These are phyloP conservation scores for Aspidiotus rigidus DNA, from an alignment of 2,888 invertebrate genomes.

Conservation along the genomic window DNA sequence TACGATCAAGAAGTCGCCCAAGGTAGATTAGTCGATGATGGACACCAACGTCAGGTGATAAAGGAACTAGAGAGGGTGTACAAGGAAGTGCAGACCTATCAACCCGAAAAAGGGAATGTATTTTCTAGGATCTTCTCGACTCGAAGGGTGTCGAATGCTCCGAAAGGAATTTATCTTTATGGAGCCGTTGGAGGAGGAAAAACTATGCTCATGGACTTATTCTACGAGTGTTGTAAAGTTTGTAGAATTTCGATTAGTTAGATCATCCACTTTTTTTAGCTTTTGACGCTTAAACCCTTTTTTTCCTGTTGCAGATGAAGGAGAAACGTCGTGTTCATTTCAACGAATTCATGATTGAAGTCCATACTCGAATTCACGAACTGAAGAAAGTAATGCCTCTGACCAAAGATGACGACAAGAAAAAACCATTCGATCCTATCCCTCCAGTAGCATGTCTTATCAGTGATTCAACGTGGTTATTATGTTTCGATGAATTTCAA, in stretches of 20 bases:
- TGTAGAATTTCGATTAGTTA: not conserved
- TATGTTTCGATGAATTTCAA: slow-evolving; percentile 98
- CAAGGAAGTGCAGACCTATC: slow-evolving; percentile 53
- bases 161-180: slow-evolving; percentile 76
- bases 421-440: slow-evolving; percentile 82
- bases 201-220: slow-evolving; percentile 98
- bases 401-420: slow-evolving; percentile 49
- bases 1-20: slow-evolving; percentile 30
- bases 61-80: slow-evolving; percentile 61
- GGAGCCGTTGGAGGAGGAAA: slow-evolving; percentile 94
- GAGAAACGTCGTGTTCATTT: slow-evolving; percentile 64
- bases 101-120: slow-evolving; percentile 46
- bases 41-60: slow-evolving; percentile 62
- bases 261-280: not conserved
- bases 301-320: slow-evolving; percentile 49
- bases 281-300: not conserved
- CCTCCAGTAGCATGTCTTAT: slow-evolving; percentile 84
- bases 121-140: slow-evolving; percentile 46
- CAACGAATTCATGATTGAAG: slow-evolving; percentile 93
- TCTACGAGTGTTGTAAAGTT: slow-evolving; percentile 68
- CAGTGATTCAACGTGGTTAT: slow-evolving; percentile 74
- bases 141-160: slow-evolving; percentile 45
- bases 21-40: slow-evolving; percentile 46
- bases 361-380: slow-evolving; percentile 81
- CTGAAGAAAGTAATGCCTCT: slow-evolving; percentile 58